These are phyloP conservation scores for Ammodytes marinus DNA, from an alignment of 2,113 vertebrate species.

Conservation along the genomic window DNA sequence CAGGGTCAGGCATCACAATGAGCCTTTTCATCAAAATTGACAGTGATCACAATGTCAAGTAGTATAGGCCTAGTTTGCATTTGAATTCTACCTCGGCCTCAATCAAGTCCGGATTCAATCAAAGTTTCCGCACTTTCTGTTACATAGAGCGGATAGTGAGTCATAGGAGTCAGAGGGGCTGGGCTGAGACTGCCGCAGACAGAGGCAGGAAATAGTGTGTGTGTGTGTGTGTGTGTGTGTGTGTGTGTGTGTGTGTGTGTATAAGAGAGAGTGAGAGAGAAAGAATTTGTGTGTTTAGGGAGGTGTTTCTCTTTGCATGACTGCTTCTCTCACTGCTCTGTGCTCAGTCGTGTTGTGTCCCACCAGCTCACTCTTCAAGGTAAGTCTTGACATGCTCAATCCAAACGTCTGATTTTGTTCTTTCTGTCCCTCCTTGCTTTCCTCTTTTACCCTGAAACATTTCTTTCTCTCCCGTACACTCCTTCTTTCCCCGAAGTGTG, in stretches of 20 bases:
- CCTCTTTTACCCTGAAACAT: not conserved
- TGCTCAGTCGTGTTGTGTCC: slow-evolving; percentile 33
- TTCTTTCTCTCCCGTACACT: not conserved
- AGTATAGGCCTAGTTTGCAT: not conserved
- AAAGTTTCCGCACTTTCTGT: slow-evolving; percentile 24
- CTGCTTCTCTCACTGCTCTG: slow-evolving; percentile 26
- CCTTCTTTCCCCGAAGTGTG: slow-evolving; percentile 14
- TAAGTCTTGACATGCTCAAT: slow-evolving; percentile 28
- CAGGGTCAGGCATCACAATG: not conserved
- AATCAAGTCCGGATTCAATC: slow-evolving; percentile 14
- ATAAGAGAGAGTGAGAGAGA: slow-evolving; percentile 2
- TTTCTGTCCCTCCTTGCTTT: not conserved
- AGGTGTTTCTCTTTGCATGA: slow-evolving; percentile 31
- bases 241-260: slow-evolving; percentile 26
- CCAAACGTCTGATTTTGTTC: not conserved
- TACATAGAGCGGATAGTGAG: slow-evolving; percentile 7
- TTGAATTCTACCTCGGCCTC: not conserved
- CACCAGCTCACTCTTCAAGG: slow-evolving; percentile 51
- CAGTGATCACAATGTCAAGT: not conserved
- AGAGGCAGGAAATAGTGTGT: slow-evolving; percentile 67
- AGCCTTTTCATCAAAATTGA: not conserved
- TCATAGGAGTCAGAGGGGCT: slow-evolving; percentile 44
- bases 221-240: slow-evolving; percentile 31
- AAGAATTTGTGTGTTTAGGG: slow-evolving; percentile 34
- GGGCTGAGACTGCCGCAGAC: slow-evolving; percentile 42